Percentiles rank a stretch among this genome's conserved stretches.
Evolutionary conservation across 2,113 vertebrate genomes (phyloP).

Genomic region (Hystrix brachyura): DNA sequence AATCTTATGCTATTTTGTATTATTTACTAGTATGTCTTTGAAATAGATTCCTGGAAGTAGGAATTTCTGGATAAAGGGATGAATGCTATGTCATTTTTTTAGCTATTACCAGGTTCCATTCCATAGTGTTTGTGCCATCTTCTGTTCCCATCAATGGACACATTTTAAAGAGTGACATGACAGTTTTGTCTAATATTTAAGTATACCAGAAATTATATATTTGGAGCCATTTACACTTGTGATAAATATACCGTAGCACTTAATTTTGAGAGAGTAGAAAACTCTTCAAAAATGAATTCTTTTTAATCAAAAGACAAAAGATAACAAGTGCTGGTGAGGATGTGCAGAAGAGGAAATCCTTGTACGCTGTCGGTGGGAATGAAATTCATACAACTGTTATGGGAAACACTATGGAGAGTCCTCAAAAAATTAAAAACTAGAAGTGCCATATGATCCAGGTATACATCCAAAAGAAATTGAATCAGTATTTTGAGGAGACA

Average conservation of each 20-base stretch:
- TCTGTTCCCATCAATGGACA: background rate
- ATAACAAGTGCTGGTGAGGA: background rate
- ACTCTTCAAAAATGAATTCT: background rate
- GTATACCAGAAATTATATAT: background rate
- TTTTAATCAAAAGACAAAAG: background rate
- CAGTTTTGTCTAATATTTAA: background rate
- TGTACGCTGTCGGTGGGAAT: background rate
- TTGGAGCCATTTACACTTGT: background rate
- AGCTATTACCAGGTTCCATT: background rate
- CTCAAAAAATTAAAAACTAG: background rate
- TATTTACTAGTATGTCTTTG: conserved; percentile 7
- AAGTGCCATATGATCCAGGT: background rate
- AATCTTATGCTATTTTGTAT: background rate
- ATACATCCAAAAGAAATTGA: background rate
- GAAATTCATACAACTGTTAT: background rate
- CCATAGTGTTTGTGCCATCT: background rate
- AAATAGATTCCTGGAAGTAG: background rate
- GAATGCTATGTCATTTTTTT: background rate
- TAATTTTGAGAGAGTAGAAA: conserved; percentile 34
- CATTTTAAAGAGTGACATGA: background rate
- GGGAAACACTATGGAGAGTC: background rate
- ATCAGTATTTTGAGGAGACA: background rate
- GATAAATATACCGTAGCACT: background rate
- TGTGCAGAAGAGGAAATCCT: background rate
- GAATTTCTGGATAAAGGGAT: background rate